Conservation (phyloP, 2,113 vertebrate genomes). For the Hemicordylus capensis region DNA sequence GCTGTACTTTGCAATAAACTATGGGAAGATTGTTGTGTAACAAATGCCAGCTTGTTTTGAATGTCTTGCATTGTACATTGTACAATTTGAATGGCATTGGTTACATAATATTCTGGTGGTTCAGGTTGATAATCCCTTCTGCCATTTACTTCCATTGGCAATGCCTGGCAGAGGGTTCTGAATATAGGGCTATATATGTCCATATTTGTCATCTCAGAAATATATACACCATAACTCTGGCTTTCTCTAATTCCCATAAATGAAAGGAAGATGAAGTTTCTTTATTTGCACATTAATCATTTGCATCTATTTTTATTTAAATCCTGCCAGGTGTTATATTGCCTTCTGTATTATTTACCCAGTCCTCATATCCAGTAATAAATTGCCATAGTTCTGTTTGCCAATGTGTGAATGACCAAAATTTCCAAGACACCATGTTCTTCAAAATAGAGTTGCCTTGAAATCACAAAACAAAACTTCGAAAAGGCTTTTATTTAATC, state of each 20-base stretch:
- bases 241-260: not conserved
- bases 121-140: not conserved
- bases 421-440: not conserved
- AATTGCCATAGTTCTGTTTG: not conserved
- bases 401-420: not conserved
- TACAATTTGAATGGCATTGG: not conserved
- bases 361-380: not conserved
- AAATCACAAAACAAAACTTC: constrained; percentile 45
- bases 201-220: not conserved
- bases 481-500: not conserved
- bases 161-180: not conserved
- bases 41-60: not conserved
- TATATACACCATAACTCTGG: not conserved
- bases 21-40: constrained; percentile 14
- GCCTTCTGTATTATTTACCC: not conserved
- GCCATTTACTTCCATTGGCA: not conserved
- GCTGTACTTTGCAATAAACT: constrained; percentile 24
- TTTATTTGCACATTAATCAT: not conserved
- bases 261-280: not conserved
- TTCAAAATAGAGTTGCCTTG: constrained; percentile 56
- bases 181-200: constrained; percentile 11
- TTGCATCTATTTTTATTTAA: constrained; percentile 20
- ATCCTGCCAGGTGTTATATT: not conserved
- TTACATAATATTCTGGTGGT: not conserved
- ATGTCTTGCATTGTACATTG: constrained; percentile 3